phyloP scores from a whole-genome alignment of 2,888 invertebrate genomes.

The Quadroppia sp. region DNA sequence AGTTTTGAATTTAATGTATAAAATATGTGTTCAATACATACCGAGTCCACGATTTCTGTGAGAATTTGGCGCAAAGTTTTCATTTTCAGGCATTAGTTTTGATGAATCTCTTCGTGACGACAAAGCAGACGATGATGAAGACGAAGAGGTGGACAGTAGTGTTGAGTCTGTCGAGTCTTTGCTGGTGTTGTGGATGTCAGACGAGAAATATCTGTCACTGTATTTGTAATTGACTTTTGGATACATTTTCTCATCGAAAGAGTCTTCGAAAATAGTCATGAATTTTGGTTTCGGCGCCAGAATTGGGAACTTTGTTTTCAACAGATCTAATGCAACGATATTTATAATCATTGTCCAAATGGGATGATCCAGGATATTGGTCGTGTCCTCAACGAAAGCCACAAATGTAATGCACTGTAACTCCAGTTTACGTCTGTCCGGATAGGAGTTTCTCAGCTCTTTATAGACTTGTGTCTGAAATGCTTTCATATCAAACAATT shows the following conservation, averaged over 20 bases:
- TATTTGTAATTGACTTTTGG: not conserved
- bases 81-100: not conserved
- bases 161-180: not conserved
- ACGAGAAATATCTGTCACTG: not conserved
- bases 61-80: constrained; percentile 11
- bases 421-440: constrained; percentile 81
- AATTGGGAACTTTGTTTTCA: constrained; percentile 72
- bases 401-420: constrained; percentile 88
- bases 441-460: constrained; percentile 73
- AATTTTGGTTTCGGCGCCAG: not conserved
- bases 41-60: constrained; percentile 13
- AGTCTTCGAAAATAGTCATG: constrained; percentile 11
- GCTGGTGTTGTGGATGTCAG: not conserved
- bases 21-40: not conserved
- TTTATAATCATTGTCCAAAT: constrained; percentile 97
- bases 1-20: not conserved
- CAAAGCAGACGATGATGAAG: constrained; percentile 9
- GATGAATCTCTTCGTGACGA: not conserved
- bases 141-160: constrained; percentile 16
- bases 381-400: constrained; percentile 84
- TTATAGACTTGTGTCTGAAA: constrained; percentile 87
- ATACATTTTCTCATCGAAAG: not conserved
- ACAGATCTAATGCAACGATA: constrained; percentile 94
- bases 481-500: constrained; percentile 94
- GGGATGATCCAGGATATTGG: constrained; percentile 85